phyloP scores from a whole-genome alignment of 2,113 vertebrate genomes.

The Oreochromis spilurus region DNA sequence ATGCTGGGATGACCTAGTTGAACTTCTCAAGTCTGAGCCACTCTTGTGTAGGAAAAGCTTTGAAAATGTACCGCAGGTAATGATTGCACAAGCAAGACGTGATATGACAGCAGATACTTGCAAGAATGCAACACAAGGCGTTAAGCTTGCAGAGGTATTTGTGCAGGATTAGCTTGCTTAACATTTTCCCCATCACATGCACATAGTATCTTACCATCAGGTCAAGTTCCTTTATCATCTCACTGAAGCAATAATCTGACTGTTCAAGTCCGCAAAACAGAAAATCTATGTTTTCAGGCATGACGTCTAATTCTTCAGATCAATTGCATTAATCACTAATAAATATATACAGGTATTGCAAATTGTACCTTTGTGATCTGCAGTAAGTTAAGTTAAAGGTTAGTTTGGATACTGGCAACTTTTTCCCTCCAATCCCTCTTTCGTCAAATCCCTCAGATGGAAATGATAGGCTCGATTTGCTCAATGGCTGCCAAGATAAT shows the following conservation, averaged over 20 bases:
- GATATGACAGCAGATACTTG: neutral
- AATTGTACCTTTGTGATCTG: neutral
- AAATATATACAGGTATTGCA: neutral
- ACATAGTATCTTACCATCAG: conserved; percentile 6
- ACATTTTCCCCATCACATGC: conserved; percentile 27
- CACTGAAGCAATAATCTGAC: neutral
- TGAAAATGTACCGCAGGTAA: neutral
- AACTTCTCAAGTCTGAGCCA: neutral
- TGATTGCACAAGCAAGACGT: neutral
- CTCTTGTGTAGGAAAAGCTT: neutral
- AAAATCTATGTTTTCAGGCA: neutral
- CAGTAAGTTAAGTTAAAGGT: neutral
- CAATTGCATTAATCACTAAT: neutral
- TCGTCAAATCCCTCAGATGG: conserved; percentile 35
- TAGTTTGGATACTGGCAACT: neutral
- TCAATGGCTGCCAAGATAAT: conserved; percentile 40
- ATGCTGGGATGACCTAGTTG: neutral
- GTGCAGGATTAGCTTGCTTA: conserved; percentile 30
- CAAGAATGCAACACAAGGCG: conserved; percentile 28
- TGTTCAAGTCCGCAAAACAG: neutral
- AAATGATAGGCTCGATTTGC: conserved; percentile 34
- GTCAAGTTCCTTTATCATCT: neutral
- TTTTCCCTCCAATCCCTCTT: neutral
- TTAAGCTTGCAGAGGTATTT: conserved; percentile 10
- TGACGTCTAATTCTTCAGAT: neutral